Conservation (phyloP, 2,113 vertebrate species). For the Bos javanicus region DNA sequence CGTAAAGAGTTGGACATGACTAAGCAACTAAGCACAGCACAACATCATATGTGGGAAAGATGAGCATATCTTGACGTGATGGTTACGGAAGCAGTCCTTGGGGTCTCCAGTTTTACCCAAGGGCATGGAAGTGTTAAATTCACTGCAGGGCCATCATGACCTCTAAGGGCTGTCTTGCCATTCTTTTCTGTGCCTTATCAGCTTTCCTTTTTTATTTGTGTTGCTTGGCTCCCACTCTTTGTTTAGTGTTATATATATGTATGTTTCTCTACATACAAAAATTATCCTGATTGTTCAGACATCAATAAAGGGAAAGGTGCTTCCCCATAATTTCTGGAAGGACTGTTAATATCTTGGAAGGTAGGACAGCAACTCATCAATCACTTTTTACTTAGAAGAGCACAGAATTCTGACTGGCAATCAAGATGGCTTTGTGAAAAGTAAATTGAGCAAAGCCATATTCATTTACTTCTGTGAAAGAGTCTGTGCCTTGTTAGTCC, state of each 20-base stretch:
- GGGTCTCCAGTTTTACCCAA: neutral
- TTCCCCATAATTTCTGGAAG: constrained; percentile 42
- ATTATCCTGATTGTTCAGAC: constrained; percentile 9
- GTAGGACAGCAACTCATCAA: constrained; percentile 30
- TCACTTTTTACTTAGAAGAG: constrained; percentile 46
- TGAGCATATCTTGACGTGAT: neutral
- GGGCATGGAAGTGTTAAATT: neutral
- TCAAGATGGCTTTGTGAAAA: constrained; percentile 53
- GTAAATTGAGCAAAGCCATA: constrained; percentile 37
- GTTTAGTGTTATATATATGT: neutral
- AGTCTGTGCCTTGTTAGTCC: neutral
- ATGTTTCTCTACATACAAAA: neutral
- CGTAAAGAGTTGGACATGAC: neutral
- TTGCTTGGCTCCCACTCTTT: neutral
- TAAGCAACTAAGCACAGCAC: neutral
- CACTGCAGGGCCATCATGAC: neutral
- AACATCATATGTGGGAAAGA: neutral
- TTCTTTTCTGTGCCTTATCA: neutral
- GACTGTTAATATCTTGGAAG: constrained; percentile 23
- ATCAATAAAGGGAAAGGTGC: constrained; percentile 31
- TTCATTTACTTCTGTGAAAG: constrained; percentile 52
- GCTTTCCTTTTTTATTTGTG: neutral
- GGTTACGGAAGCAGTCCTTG: neutral
- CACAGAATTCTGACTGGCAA: constrained; percentile 2
- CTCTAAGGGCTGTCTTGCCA: neutral